Base-by-base conservation (phyloP, 2,113 vertebrate species). In the Ondatra zibethicus region DNA sequence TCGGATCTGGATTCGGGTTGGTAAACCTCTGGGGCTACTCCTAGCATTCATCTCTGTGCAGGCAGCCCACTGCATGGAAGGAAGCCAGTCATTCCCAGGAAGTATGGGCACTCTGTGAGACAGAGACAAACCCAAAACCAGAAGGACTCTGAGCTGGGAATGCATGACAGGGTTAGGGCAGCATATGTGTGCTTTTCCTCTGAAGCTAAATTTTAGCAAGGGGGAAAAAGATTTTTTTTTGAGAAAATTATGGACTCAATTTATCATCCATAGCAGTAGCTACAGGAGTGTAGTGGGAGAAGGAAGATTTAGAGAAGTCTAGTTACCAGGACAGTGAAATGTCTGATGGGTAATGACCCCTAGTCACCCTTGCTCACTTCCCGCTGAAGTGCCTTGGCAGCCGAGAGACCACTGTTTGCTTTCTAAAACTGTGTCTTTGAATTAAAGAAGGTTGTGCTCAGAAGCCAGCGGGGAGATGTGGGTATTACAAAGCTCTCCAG, bases 401-500 rank as follows among this genome's bases (percentile, higher is more conserved):
- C 39, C 16, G 87, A 19, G 39, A 94, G 68, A 75, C 11, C 33
- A 31, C 45, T 33, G 11, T 21, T 88, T 95, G 66, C 5, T 36
- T 88, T 95, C 50, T 85, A 65, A 92, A 94, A 66, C 88, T 9
- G 21, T 21, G 5, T 42, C 16, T 63, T 88, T 88, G 77, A 72
- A 78, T 73, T 33, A 76, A 88, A 72, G n/a, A 21, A 89, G n/a
- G 25, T 65, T 33, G 8, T 3, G 7, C 25, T 27, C 17, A 12
- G 47, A 12, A 58, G 8, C 68, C 81, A 73, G 50, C 3, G 47
- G 47, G 47, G 63, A 95, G 58, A 89, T 7, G 55, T 4, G 58
- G 63, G 16, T 75, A 91, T 96, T 82, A 70, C 29, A 87, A 88
- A 93, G 52, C 61, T 73, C 77, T 92, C 95, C 12, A 73, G 89